Conservation (phyloP, 1,140 invertebrate genomes). For the Scaptomyza pallida region DNA sequence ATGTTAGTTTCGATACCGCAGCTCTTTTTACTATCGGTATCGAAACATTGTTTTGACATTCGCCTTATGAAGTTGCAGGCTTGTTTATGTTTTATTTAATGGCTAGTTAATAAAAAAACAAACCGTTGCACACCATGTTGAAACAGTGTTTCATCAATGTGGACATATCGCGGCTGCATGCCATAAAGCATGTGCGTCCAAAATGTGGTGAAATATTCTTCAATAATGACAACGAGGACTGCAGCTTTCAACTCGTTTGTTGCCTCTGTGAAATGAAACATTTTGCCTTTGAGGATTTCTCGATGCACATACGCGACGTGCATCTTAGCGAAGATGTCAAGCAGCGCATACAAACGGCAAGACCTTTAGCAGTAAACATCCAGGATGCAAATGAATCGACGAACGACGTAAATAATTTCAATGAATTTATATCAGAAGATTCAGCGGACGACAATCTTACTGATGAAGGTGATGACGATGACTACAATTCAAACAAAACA, state of each 20-base stretch:
- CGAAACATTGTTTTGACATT: constrained; percentile 30
- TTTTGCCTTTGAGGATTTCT: constrained; percentile 67
- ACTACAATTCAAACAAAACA: neutral
- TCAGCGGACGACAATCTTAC: neutral
- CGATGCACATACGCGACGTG: constrained; percentile 63
- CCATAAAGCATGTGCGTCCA: constrained; percentile 47
- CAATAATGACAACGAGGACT: constrained; percentile 48
- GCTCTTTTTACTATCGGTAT: constrained; percentile 14
- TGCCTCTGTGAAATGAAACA: constrained; percentile 69
- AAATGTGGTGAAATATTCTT: constrained; percentile 73
- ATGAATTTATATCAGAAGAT: constrained; percentile 12
- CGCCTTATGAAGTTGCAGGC: constrained; percentile 5
- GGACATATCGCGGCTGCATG: constrained; percentile 54
- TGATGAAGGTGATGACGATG: neutral
- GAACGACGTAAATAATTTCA: neutral
- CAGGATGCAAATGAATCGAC: neutral
- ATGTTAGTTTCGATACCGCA: constrained; percentile 2
- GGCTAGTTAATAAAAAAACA: constrained; percentile 12
- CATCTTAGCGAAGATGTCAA: constrained; percentile 56
- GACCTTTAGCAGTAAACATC: neutral
- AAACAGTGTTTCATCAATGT: constrained; percentile 66
- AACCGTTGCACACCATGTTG: constrained; percentile 52
- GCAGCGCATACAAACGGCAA: constrained; percentile 26
- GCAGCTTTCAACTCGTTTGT: constrained; percentile 62
- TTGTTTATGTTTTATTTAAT: constrained; percentile 47